phyloP scores from a whole-genome alignment of 2,113 vertebrate genomes.

The Trochalopteron elliotii region DNA sequence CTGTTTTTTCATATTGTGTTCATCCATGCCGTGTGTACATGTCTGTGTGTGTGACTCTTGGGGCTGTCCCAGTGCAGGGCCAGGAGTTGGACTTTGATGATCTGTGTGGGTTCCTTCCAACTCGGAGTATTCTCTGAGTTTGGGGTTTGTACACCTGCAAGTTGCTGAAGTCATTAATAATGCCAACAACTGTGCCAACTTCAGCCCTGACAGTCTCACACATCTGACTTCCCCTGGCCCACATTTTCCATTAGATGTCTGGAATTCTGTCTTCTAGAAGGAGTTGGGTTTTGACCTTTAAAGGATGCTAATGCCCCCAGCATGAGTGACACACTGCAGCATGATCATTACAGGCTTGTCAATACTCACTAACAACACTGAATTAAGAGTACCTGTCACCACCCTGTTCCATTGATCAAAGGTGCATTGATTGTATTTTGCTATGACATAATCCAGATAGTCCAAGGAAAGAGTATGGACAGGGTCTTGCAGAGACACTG shows the following conservation, averaged over 20 bases:
- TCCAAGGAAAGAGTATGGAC: neutral
- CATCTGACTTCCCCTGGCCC: neutral
- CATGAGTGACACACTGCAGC: slow-evolving; percentile 77
- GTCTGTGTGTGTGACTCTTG: neutral
- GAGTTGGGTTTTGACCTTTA: slow-evolving; percentile 84
- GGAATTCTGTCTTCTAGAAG: slow-evolving; percentile 47
- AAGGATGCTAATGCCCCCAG: slow-evolving; percentile 80
- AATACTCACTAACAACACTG: slow-evolving; percentile 83
- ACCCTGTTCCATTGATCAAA: slow-evolving; percentile 82
- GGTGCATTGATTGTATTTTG: slow-evolving; percentile 77
- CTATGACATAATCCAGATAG: slow-evolving; percentile 65
- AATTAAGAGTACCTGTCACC: slow-evolving; percentile 84
- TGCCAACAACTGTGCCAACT: neutral
- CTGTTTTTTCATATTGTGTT: neutral
- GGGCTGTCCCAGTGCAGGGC: neutral
- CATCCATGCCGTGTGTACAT: accelerated
- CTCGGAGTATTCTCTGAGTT: neutral
- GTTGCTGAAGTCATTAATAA: neutral
- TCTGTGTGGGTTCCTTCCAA: neutral
- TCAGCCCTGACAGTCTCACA: neutral
- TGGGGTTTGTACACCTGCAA: neutral
- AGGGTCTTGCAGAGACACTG: neutral
- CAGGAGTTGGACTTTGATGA: neutral
- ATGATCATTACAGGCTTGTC: slow-evolving; percentile 84
- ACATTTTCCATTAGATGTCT: neutral